Conservation (phyloP, 1,140 invertebrate species). For the Zeugodacus cucurbitae region DNA sequence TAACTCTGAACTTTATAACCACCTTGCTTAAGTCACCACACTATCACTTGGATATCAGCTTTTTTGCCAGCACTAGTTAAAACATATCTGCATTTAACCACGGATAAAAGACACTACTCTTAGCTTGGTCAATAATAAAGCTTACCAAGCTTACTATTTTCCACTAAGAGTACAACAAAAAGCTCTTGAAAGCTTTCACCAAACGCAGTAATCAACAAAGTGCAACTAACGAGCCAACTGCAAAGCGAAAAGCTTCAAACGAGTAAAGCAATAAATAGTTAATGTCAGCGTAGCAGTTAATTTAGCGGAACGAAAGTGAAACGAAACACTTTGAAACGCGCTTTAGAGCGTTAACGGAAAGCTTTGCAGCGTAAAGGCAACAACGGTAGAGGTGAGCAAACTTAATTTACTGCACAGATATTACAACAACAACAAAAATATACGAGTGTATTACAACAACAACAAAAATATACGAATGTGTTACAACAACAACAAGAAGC, state of each 20-base stretch:
- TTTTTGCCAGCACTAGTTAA: not conserved
- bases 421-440: not conserved
- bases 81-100: not conserved
- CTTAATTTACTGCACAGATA: not conserved
- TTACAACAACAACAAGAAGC: too few species aligned
- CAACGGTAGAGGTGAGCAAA: not conserved
- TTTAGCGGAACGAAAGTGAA: not conserved
- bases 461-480: too few species aligned
- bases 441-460: too few species aligned
- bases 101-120: not conserved
- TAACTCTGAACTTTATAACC: too few species aligned
- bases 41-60: too few species aligned
- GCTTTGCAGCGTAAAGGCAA: not conserved
- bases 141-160: not conserved
- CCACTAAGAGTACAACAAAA: not conserved
- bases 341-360: not conserved
- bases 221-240: not conserved
- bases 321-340: not conserved
- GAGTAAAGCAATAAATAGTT: not conserved
- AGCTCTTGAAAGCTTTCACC: not conserved
- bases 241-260: not conserved
- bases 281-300: not conserved
- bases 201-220: not conserved
- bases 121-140: not conserved
- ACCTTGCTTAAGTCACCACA: too few species aligned